Evolutionary conservation across 1,140 invertebrate species (phyloP).

Genomic region (Pristionchus pacificus): DNA sequence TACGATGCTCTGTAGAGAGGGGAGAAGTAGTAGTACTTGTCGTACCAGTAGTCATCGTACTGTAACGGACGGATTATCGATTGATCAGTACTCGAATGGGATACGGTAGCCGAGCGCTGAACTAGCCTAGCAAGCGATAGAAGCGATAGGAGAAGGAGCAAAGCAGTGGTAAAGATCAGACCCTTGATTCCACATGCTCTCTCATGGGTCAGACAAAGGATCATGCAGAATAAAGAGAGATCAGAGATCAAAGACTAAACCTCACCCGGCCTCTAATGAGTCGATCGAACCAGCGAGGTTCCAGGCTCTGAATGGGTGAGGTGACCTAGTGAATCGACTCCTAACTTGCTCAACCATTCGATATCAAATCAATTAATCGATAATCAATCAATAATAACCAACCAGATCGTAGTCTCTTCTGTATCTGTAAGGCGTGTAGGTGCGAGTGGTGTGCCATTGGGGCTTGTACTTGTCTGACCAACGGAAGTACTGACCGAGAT

Average conservation of each 20-base stretch:
- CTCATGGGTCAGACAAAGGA: too few relatives aligned
- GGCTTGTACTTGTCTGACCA: conserved; percentile 30
- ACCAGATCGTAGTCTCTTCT: conserved; percentile 28
- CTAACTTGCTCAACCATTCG: too few relatives aligned
- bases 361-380: too few relatives aligned
- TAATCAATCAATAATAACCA: too few relatives aligned
- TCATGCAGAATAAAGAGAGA: too few relatives aligned
- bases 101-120: background rate
- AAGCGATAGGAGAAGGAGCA: background rate
- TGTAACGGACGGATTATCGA: conserved; percentile 22
- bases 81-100: conserved; percentile 9
- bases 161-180: too few relatives aligned
- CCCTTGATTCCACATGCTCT: too few relatives aligned
- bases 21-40: conserved; percentile 38
- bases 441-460: conserved; percentile 29
- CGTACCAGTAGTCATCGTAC: conserved; percentile 40
- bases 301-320: too few relatives aligned
- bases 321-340: too few relatives aligned
- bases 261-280: too few relatives aligned
- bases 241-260: too few relatives aligned
- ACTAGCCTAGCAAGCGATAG: background rate
- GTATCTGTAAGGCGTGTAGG: conserved; percentile 25
- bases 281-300: too few relatives aligned
- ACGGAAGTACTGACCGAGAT: conserved; percentile 31
- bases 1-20: conserved; percentile 27